Conservation (phyloP, 2,797 vertebrate genomes). For the Lindbergichthys nudifrons region DNA sequence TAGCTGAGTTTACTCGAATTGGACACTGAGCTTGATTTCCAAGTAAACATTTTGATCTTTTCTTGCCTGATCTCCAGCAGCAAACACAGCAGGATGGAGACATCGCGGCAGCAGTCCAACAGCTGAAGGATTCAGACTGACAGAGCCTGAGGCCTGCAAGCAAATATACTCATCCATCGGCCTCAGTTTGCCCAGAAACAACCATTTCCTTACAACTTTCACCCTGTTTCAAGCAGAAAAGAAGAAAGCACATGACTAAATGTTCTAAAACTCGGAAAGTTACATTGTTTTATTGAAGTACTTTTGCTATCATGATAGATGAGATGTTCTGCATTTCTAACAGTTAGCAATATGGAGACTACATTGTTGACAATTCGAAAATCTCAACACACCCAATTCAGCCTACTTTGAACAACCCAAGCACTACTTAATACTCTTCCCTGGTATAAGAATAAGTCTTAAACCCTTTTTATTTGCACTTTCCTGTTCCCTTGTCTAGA, state of each 20-base stretch:
- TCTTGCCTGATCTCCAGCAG: slow-evolving; percentile 24
- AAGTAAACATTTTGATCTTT: slow-evolving; percentile 19
- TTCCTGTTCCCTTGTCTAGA: no score
- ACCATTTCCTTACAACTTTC: background rate
- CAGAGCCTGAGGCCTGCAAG: slow-evolving; percentile 12
- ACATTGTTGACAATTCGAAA: no score
- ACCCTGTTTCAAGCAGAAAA: background rate
- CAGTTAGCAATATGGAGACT: no score
- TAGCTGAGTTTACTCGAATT: slow-evolving; percentile 5
- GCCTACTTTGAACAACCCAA: no score
- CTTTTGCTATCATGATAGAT: no score
- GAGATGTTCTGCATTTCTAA: no score
- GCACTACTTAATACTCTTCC: no score
- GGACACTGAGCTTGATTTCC: slow-evolving; percentile 16
- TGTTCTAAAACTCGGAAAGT: background rate
- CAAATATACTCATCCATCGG: slow-evolving; percentile 39
- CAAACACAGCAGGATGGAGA: slow-evolving; percentile 20
- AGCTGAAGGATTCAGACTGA: slow-evolving; percentile 32
- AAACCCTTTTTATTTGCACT: no score
- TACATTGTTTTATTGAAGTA: no score
- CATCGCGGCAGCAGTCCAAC: slow-evolving; percentile 15
- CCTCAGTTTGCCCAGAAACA: slow-evolving; percentile 8
- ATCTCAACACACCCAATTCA: no score
- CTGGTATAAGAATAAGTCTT: no score
- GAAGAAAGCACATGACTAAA: background rate